Percentiles rank a stretch among this genome's conserved stretches.
Conservation (phyloP, 2,888 invertebrate species). For the Gastrophysa polygoni region DNA sequence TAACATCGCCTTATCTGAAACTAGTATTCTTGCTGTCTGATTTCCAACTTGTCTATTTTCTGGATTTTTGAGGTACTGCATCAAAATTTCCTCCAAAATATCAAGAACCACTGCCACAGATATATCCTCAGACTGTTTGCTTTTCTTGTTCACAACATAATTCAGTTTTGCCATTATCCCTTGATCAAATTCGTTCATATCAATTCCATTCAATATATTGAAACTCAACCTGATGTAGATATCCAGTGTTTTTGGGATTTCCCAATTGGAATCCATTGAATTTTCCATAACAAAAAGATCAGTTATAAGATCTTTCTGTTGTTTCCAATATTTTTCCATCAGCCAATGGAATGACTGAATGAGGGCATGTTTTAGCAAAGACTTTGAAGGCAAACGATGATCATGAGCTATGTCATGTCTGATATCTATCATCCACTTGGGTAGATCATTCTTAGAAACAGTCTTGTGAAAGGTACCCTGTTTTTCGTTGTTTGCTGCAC, state of each 20-base stretch:
- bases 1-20: conserved; percentile 29
- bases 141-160: conserved; percentile 24
- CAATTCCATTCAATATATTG: conserved; percentile 37
- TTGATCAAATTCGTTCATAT: conserved; percentile 43
- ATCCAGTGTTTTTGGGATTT: conserved; percentile 22
- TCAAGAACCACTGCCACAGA: conserved; percentile 7
- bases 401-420: conserved; percentile 81
- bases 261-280: not conserved
- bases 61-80: conserved; percentile 16
- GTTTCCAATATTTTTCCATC: conserved; percentile 69
- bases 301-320: conserved; percentile 54
- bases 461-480: conserved; percentile 61
- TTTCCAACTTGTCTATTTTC: conserved; percentile 22
- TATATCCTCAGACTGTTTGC: conserved; percentile 18
- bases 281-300: conserved; percentile 33
- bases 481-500: conserved; percentile 50
- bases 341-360: conserved; percentile 72
- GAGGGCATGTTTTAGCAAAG: conserved; percentile 67
- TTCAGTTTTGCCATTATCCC: conserved; percentile 33
- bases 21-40: conserved; percentile 31
- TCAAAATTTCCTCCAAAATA: conserved; percentile 27
- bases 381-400: conserved; percentile 68
- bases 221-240: conserved; percentile 35
- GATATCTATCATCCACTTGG: conserved; percentile 79
- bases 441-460: conserved; percentile 70